phyloP scores from a whole-genome alignment of 92 coral and sea anemone genomes.

The Muricea muricata region DNA sequence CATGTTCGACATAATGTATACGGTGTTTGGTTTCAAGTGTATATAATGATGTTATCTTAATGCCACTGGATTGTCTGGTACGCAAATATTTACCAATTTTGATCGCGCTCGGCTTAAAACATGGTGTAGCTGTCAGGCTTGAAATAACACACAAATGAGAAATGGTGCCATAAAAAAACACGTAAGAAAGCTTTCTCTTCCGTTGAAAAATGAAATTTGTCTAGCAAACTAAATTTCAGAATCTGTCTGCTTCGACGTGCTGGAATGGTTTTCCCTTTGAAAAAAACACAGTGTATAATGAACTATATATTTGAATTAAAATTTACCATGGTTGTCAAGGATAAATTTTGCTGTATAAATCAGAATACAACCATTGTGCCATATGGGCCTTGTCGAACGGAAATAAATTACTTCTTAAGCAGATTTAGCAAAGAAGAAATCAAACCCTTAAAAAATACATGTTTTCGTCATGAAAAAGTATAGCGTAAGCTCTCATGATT shows the following conservation, averaged over 20 bases:
- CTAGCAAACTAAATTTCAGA: background rate
- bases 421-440: no score
- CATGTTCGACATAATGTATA: background rate
- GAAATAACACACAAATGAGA: background rate
- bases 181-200: background rate
- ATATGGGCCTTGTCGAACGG: no score
- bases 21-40: background rate
- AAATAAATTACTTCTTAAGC: no score
- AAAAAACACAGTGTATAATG: no score
- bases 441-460: no score
- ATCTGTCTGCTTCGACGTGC: background rate
- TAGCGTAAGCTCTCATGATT: background rate
- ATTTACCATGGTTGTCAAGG: no score
- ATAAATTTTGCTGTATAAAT: no score
- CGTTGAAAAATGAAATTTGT: background rate
- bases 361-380: background rate
- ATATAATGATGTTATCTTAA: background rate
- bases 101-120: background rate
- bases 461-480: background rate
- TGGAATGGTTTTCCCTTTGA: background rate
- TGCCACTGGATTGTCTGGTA: background rate
- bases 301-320: no score
- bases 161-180: background rate
- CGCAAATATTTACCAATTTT: background rate
- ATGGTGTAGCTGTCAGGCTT: background rate